Percentiles rank a stretch among this genome's conserved stretches.
Evolutionary conservation across 2,113 vertebrate species (phyloP).

Genomic region (Rhinolophus sinicus): DNA sequence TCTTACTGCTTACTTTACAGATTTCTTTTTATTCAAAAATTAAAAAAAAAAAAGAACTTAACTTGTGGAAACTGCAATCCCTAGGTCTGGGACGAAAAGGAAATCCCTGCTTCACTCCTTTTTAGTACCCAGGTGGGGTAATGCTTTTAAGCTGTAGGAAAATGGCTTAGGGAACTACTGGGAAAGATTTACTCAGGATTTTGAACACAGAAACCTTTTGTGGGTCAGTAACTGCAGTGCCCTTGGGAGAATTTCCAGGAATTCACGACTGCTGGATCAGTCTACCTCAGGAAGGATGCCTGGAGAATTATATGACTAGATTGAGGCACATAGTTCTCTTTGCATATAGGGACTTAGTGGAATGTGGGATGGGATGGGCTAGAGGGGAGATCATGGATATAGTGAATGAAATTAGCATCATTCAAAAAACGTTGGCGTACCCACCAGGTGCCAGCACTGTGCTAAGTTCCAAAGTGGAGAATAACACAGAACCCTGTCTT

Average conservation of each 20-base stretch:
- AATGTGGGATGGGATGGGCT: background rate
- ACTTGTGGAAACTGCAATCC: background rate
- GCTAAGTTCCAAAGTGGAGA: background rate
- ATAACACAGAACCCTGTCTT: background rate
- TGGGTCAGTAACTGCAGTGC: background rate
- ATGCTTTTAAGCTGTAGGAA: background rate
- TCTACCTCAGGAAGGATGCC: background rate
- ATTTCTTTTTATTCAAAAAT: background rate
- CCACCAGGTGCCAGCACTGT: background rate
- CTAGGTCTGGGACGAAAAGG: background rate
- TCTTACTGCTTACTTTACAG: background rate
- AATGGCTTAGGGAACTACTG: background rate
- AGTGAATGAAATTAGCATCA: background rate
- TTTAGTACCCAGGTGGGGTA: background rate
- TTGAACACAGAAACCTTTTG: background rate
- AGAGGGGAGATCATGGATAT: background rate
- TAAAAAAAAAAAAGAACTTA: background rate
- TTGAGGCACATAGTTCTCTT: background rate
- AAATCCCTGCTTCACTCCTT: background rate
- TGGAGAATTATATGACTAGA: background rate
- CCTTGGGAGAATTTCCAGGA: constrained; percentile 26
- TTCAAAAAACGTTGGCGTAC: background rate
- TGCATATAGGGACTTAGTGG: background rate
- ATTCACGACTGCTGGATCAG: background rate
- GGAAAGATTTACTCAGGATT: background rate